These are phyloP conservation scores for Perccottus glenii DNA, from an alignment of 2,113 vertebrate genomes.

Conservation along the genomic window DNA sequence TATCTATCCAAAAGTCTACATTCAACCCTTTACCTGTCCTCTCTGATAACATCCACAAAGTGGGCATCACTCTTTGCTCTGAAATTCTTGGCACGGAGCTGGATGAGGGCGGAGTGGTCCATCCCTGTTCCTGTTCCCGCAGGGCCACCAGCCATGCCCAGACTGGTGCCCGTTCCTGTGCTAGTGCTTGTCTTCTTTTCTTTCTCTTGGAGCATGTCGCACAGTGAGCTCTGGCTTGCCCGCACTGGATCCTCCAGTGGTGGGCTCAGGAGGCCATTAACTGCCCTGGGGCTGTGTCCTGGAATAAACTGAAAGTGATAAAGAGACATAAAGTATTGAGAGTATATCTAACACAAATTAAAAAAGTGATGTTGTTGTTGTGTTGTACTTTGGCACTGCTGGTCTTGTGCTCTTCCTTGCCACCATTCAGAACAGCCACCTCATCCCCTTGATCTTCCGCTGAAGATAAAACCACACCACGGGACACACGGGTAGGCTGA, in stretches of 20 bases:
- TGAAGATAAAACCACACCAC: slow-evolving; percentile 75
- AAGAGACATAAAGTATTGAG: slow-evolving; percentile 13
- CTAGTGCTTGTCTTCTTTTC: slow-evolving; percentile 74
- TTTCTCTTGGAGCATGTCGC: slow-evolving; percentile 94
- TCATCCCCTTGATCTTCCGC: slow-evolving; percentile 80
- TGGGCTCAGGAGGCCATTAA: slow-evolving; percentile 91
- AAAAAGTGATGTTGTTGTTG: slow-evolving; percentile 47
- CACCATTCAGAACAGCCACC: slow-evolving; percentile 85
- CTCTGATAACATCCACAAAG: slow-evolving; percentile 97
- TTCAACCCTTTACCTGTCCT: slow-evolving; percentile 90
- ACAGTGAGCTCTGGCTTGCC: slow-evolving; percentile 91
- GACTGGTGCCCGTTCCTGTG: slow-evolving; percentile 74
- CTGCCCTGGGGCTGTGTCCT: slow-evolving; percentile 81
- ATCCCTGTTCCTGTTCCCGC: slow-evolving; percentile 76
- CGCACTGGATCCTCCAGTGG: slow-evolving; percentile 82
- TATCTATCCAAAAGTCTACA: slow-evolving; percentile 25
- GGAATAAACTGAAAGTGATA: slow-evolving; percentile 49
- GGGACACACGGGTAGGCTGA: slow-evolving; percentile 84
- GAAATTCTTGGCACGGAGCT: slow-evolving; percentile 92
- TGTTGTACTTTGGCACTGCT: slow-evolving; percentile 83
- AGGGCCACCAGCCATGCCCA: slow-evolving; percentile 72
- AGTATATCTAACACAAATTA: background rate
- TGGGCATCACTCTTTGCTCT: slow-evolving; percentile 93
- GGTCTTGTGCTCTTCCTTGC: slow-evolving; percentile 88
- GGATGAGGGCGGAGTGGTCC: slow-evolving; percentile 93